Percentiles rank a stretch among this genome's conserved stretches.
Evolutionary conservation across 2,888 invertebrate genomes (phyloP).

Genomic region (Ichneumoninae sp.): DNA sequence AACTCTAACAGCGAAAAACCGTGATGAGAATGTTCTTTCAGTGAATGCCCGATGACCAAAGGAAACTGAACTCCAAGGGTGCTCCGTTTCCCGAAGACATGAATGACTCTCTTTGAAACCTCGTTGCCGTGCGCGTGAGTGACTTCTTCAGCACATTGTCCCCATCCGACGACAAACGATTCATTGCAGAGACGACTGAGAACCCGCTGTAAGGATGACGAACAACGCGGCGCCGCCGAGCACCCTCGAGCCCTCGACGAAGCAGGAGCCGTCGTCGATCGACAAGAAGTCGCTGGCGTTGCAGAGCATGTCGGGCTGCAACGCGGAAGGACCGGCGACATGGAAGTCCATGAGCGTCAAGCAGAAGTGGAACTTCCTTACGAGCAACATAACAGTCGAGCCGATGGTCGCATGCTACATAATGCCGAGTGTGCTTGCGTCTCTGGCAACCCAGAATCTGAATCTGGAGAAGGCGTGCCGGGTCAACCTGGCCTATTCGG

Average conservation of each 20-base stretch:
- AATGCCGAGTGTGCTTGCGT: constrained; percentile 87
- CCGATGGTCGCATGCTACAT: constrained; percentile 91
- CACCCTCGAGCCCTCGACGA: constrained; percentile 45
- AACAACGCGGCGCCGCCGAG: constrained; percentile 56
- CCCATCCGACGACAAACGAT: neutral
- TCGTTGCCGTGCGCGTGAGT: neutral
- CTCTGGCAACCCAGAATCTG: constrained; percentile 92
- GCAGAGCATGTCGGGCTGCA: constrained; percentile 46
- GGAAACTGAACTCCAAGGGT: neutral
- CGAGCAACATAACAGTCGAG: constrained; percentile 90
- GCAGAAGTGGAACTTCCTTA: constrained; percentile 86
- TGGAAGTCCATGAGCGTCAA: constrained; percentile 86
- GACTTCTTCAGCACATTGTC: neutral
- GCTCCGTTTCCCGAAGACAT: neutral
- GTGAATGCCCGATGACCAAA: neutral
- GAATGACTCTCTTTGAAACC: neutral
- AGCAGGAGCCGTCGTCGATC: constrained; percentile 28
- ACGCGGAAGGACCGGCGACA: constrained; percentile 69
- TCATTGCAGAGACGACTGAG: neutral
- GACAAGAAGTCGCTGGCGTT: constrained; percentile 57
- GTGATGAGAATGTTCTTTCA: neutral
- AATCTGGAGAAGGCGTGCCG: constrained; percentile 94
- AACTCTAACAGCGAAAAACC: neutral
- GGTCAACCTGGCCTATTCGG: constrained; percentile 91
- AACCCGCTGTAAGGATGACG: constrained; percentile 35